Base-by-base conservation (phyloP, 2,888 invertebrate species). In the Tetragnatha montana region DNA sequence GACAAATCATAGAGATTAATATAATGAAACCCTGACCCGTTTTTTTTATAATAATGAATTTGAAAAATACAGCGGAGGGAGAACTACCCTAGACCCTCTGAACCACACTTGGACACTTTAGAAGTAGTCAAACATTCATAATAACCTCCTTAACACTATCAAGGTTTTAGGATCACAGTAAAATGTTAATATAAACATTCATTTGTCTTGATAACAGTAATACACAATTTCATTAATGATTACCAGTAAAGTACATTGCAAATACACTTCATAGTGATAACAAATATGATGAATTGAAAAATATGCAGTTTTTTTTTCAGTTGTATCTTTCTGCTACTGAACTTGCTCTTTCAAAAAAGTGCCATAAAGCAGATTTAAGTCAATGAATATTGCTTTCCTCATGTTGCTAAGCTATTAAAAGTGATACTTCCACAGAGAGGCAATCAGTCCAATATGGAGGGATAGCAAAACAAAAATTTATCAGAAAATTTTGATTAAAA, bases 91-190 rank as follows among this genome's bases (percentile, higher is more conserved):
- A 60, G 60, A 60, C 14, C 60, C 6, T 60, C 60, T 10, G 17
- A 60, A 60, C 60, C 12, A 17, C 60, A 60, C 60, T 60, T 14
- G 60, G 60, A 60, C 60, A 75, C 70, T 51, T 73, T 35, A 21
- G 60, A 74, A 35, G 82, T 21, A 22, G 51, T 74, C 73, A 8
- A 60, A n/a, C 82, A 17, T 82, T 82, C 73, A 73, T 60, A 74
- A 74, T 73, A 47, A 22, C 47, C 68, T 81, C 74, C 80, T 60
- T 68, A 87, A 82, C 82, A 87, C 60, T 74, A 35, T 47, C 69
- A 35, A 85, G 10, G 17, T 78, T 71, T 81, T 70, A 76, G 50
- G 82, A 83, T 79, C 82, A 88, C 88, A 88, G 88, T 88, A 88
- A 88, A 88, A 83, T 79, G 83, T 83, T 35, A 21, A 83, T 73